Base-by-base conservation (phyloP, 1,140 invertebrate species). In the Portunus trituberculatus region DNA sequence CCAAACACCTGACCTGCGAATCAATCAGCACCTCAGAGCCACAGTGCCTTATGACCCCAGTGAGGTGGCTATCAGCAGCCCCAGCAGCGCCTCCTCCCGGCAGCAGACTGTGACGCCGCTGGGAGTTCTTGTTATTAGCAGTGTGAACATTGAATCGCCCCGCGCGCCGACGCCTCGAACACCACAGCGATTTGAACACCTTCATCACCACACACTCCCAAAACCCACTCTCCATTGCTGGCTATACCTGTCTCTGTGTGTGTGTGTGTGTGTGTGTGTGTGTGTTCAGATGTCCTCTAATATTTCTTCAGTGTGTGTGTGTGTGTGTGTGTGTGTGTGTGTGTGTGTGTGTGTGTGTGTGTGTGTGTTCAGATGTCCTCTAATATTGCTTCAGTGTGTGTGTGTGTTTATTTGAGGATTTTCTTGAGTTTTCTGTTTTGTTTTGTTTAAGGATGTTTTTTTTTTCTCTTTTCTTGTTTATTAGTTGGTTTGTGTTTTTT, bases 161-260 rank as follows among this genome's bases (percentile, higher is more conserved):
- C 20, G 95, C 95, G 28, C 95, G 46, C 31, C 87, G 48, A 28
- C 91, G 52, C 14, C 93, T 84, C 6, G 95, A 89, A 59, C 95
- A 96, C 95, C 90, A 94, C 25, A 96, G 32, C 29, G 90, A 84
- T 87, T 96, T 96, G 46, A 96, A 95, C 32, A 96, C n/a, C 93
- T 96, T 96, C 93, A 96, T 94, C 83, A 96, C 90, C 88, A 96
- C 32, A 25, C 90, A 93, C 14, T 90, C 88, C 93, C 93, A 96
- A 1, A 39, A 83, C 46, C 95, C 91, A n/a, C 83, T 96, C 76
- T 95, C 93, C 95, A 95, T 95, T 48, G n/a, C 83, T 14, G 83
- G 1, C 4, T 84, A 25, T 84, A 25, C 25, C 12, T 45, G 86
- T 88, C 14, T 88, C n/a, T 88, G 86, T 88, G 86, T 88, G 86